Evolutionary conservation across 2,888 invertebrate genomes (phyloP), one percentile per base, ranked within the genome.

Genomic region (Chrysina gloriosa): DNA sequence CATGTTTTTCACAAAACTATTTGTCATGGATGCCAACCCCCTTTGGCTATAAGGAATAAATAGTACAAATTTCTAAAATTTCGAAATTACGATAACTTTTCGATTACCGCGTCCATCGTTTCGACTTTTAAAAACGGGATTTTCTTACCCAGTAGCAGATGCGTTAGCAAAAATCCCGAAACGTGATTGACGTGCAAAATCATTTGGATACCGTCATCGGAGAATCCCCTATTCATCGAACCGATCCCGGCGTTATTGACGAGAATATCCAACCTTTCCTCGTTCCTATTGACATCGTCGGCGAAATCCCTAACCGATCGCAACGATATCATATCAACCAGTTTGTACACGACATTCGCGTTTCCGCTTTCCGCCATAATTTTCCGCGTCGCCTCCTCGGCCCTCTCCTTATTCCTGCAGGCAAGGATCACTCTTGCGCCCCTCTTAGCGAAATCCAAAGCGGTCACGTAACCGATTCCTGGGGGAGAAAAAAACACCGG

Each of bases 201-300:
- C 16, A 84, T 79, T 36, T 90, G 86, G 36, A 91, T 84, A 0
- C 89, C 90, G 72, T 92, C 90, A 65, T 84, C 83, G 0, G 90
- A 89, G 19, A 80, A 79, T 42, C 84, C 79, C 6, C 82, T 84
- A 0, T 81, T 81, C n/a, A 83, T 76, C 0, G 84, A 84, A 5
- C 82, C 84, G 0, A 85, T 84, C 0, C 89, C 89, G 0, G 90
- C 90, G 74, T 90, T 90, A 77, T 90, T 89, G 5, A 90, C 84
- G 19, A 91, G 80, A 7, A 89, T 86, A 73, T 90, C 88, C 50
- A 91, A 75, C 74, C 85, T 85, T 0, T 83, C 80, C 79, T 88
- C 88, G 0, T 81, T 76, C 34, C 80, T 79, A 69, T 85, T 84
- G 21, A 91, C 83, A 21, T 86, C 85, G 1, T 86, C 84, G 0